These are phyloP conservation scores for Brachypterus glaber DNA, from an alignment of 2,888 invertebrate genomes.

Conservation along the genomic window DNA sequence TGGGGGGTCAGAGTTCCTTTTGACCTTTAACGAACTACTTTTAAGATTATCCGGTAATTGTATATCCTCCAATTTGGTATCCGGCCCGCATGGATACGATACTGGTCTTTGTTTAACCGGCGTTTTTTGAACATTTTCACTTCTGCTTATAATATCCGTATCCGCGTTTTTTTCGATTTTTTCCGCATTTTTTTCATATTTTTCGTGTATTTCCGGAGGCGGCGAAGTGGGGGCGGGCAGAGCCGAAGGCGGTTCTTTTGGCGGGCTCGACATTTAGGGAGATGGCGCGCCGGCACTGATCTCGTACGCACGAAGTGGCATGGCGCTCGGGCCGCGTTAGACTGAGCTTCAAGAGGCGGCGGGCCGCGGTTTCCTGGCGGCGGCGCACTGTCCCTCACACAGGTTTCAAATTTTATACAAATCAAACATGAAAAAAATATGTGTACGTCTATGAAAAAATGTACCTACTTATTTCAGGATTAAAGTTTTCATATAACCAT, in stretches of 20 bases:
- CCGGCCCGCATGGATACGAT: constrained; percentile 38
- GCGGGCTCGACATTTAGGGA: constrained; percentile 38
- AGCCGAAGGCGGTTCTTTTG: constrained; percentile 39
- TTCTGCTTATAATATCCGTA: not conserved
- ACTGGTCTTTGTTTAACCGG: constrained; percentile 27
- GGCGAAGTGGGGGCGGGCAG: constrained; percentile 20
- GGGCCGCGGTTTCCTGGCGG: no score
- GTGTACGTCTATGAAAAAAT: no score
- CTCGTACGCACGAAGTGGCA: constrained; percentile 42
- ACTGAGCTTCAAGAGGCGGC: no score
- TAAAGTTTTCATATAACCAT: no score
- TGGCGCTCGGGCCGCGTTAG: constrained; percentile 40
- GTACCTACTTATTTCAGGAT: no score
- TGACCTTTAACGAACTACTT: constrained; percentile 18
- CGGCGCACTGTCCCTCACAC: no score
- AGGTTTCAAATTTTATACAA: no score
- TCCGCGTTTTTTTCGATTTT: no score
- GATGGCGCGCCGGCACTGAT: constrained; percentile 34
- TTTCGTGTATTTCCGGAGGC: constrained; percentile 16
- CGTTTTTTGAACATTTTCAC: not conserved
- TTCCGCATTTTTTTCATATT: constrained; percentile 36
- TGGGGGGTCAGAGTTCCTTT: constrained; percentile 31
- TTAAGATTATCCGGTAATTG: constrained; percentile 19
- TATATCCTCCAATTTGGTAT: constrained; percentile 21
- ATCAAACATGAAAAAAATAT: no score